Conservation (phyloP, 2,888 invertebrate genomes). For the Athalia cordata region DNA sequence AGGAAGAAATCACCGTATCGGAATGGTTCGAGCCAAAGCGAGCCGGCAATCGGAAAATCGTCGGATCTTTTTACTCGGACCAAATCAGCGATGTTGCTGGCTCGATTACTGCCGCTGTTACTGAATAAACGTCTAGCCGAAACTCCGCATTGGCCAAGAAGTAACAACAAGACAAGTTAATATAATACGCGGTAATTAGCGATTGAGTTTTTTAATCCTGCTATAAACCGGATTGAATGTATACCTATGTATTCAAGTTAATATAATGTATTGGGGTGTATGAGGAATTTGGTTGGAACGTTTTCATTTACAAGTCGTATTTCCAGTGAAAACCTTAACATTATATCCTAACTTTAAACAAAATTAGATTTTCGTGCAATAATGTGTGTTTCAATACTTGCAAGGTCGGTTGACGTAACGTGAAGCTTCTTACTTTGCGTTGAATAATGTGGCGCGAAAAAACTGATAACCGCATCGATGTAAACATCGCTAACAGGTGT, state of each 20-base stretch:
- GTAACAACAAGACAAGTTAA: no score
- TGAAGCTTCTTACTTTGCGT: neutral
- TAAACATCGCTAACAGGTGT: conserved; percentile 18
- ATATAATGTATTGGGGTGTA: no score
- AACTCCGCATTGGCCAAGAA: neutral
- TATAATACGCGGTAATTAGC: no score
- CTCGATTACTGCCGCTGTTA: conserved; percentile 76
- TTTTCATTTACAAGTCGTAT: no score
- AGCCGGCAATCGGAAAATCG: conserved; percentile 79
- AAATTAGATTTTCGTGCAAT: no score
- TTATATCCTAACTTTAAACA: no score
- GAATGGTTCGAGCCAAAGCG: conserved; percentile 78
- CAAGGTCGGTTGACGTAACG: neutral
- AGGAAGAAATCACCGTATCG: conserved; percentile 78
- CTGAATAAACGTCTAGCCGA: conserved; percentile 69
- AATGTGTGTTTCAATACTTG: neutral
- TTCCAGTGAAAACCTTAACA: no score
- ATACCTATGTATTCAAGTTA: no score
- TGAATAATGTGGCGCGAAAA: neutral
- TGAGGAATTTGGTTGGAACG: no score
- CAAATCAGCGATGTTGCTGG: conserved; percentile 81
- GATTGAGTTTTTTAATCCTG: no score
- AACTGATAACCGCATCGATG: conserved; percentile 10
- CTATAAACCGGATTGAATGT: no score
- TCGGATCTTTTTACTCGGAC: conserved; percentile 80